Evolutionary conservation across 2,888 invertebrate genomes (phyloP).

Genomic region (Lasioglossum calceatum): DNA sequence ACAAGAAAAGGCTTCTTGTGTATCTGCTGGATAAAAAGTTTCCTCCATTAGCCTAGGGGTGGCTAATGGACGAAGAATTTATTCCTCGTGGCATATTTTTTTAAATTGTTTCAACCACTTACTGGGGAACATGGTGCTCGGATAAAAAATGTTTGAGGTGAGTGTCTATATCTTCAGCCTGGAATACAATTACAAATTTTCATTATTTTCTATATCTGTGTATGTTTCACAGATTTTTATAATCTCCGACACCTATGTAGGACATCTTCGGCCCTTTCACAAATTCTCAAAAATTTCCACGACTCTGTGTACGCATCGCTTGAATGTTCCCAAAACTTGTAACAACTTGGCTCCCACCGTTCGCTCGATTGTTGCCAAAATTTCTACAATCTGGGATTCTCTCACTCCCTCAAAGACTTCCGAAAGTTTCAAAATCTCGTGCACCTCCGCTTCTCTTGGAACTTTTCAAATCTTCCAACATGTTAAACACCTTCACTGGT

Average conservation of each 20-base stretch:
- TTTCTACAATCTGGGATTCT: neutral
- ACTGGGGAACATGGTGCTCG: neutral
- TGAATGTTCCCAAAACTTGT: neutral
- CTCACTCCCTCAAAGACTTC: neutral
- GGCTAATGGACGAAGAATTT: slow-evolving; percentile 26
- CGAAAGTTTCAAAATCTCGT: neutral
- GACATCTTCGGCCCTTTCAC: neutral
- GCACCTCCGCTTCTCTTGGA: neutral
- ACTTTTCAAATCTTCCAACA: neutral
- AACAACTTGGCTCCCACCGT: neutral
- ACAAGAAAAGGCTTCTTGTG: neutral
- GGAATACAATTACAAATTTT: neutral
- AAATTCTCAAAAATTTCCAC: neutral
- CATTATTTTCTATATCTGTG: neutral
- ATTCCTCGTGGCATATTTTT: neutral
- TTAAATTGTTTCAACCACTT: neutral
- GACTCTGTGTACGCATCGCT: neutral
- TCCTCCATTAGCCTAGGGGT: neutral
- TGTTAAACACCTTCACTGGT: neutral
- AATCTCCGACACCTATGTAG: neutral
- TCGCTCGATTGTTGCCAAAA: neutral
- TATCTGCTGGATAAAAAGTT: slow-evolving; percentile 14
- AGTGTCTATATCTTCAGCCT: neutral
- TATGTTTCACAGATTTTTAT: neutral
- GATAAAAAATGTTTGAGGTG: neutral